These are phyloP conservation scores for Papilio polyxenes DNA, from an alignment of 1,140 invertebrate species.

Conservation along the genomic window DNA sequence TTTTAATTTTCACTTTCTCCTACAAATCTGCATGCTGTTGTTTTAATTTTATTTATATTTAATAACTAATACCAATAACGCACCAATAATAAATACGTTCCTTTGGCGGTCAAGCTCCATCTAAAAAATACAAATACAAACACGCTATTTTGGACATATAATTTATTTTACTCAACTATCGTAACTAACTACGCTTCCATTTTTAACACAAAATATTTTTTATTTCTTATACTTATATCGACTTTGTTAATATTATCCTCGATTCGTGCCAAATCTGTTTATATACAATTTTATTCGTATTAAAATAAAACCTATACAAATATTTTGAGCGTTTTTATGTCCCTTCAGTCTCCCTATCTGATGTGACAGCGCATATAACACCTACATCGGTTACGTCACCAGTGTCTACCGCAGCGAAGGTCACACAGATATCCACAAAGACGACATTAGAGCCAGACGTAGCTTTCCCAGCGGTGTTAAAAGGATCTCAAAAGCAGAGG, in stretches of 20 bases:
- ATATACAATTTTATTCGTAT: slow-evolving; percentile 59
- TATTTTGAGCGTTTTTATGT: slow-evolving; percentile 64
- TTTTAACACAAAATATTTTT: slow-evolving; percentile 63
- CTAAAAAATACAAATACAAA: slow-evolving; percentile 79
- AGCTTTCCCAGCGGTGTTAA: slow-evolving; percentile 87
- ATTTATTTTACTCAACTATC: slow-evolving; percentile 48
- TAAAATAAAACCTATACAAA: slow-evolving; percentile 68
- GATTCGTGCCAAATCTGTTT: slow-evolving; percentile 67
- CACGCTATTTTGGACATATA: slow-evolving; percentile 77
- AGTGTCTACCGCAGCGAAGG: slow-evolving; percentile 78
- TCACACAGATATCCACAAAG: slow-evolving; percentile 68
- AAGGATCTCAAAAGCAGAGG: slow-evolving; percentile 85
- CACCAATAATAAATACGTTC: slow-evolving; percentile 73
- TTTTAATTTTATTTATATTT: slow-evolving; percentile 53
- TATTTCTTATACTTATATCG: slow-evolving; percentile 56
- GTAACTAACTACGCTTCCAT: slow-evolving; percentile 64
- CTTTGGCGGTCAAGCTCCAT: slow-evolving; percentile 76
- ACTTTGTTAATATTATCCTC: slow-evolving; percentile 49
- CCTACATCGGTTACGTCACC: slow-evolving; percentile 81
- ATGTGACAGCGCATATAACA: slow-evolving; percentile 80
- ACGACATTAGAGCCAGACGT: slow-evolving; percentile 73
- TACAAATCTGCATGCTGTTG: slow-evolving; percentile 59
- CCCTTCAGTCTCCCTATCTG: slow-evolving; percentile 71
- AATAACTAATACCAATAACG: slow-evolving; percentile 57
- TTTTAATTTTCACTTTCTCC: slow-evolving; percentile 56